Evolutionary conservation across 2,113 vertebrate species (phyloP), one percentile per base, ranked within the genome.

Genomic region (Carassius auratus): DNA sequence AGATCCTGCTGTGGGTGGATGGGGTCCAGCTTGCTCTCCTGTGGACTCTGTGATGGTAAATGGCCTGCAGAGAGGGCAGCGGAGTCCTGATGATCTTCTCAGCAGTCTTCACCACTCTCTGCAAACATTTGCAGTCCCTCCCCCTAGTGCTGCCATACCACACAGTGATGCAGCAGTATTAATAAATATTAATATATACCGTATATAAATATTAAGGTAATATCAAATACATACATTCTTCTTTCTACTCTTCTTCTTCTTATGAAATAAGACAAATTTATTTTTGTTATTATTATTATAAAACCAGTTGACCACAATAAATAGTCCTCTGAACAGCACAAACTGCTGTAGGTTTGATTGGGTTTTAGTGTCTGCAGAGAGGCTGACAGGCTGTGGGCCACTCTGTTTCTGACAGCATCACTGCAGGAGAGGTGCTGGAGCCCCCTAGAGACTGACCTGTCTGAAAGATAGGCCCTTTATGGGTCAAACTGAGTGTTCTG

Each of bases 391-490:
- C 55, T 3, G 30, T 23, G 23, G 50, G 15, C 21, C 68, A 45
- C 83, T 52, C 52, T 8, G 23, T 38, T 52, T 83, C 66, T 71
- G 68, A 71, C 26, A 69, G 50, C 62, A 13, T 83, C 61, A 45
- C 33, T 69, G 61, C 48, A 59, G 52, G 74, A 84, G 26, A 81
- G 82, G 14, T 52, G 76, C 66, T 87, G 73, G 55, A 48, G 57
- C 82, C 76, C 55, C 82, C 68, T 87, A 77, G 55, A 75, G 82
- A 64, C 45, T 14, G n/a, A 45, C 68, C 38, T 50, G 15, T 59
- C 33, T 62, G 33, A 75, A 64, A 57, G 52, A 80, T 52, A 52
- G 64, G 21, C 13, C 52, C 26, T 6, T 19, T 42, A n/a, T 21
- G 4, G 78, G 57, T 64, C 78, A 45, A n/a, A 23, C 77, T 61